Conservation (phyloP, 92 coral and sea anemone species). For the Blastomussa wellsi region DNA sequence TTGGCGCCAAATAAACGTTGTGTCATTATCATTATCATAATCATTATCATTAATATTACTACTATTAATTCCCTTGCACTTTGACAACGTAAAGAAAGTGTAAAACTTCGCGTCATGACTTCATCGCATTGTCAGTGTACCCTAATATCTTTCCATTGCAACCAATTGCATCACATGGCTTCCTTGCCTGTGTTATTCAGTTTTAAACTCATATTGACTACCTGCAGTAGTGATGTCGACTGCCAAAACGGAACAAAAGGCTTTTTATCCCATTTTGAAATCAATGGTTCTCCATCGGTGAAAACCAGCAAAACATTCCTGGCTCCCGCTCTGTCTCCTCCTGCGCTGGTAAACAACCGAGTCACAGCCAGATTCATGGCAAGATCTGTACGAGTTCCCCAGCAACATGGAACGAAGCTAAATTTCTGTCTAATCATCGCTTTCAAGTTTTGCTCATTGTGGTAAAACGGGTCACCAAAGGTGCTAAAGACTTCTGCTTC, state of each 20-base stretch:
- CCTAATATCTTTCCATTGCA: too few relatives aligned
- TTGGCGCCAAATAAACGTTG: too few relatives aligned
- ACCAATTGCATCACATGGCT: too few relatives aligned
- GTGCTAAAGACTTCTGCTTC: background rate
- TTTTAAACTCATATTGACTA: too few relatives aligned
- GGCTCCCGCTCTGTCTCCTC: constrained; percentile 3
- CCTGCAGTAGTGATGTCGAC: background rate
- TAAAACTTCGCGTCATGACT: too few relatives aligned
- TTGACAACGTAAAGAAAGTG: too few relatives aligned
- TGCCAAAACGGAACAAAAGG: background rate
- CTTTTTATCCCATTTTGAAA: background rate
- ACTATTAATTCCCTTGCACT: too few relatives aligned
- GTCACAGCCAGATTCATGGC: background rate
- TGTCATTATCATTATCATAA: too few relatives aligned
- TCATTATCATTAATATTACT: too few relatives aligned
- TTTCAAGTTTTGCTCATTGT: background rate
- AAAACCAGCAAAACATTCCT: constrained; percentile 4
- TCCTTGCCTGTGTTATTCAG: too few relatives aligned
- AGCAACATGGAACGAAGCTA: background rate
- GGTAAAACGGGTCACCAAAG: background rate
- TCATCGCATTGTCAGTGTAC: too few relatives aligned
- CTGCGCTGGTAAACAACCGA: background rate
- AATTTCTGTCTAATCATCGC: background rate
- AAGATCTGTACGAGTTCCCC: constrained; percentile 24
- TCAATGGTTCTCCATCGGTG: background rate